Evolutionary conservation across 1,140 invertebrate genomes (phyloP).

Genomic region (Meloidogyne floridensis): DNA sequence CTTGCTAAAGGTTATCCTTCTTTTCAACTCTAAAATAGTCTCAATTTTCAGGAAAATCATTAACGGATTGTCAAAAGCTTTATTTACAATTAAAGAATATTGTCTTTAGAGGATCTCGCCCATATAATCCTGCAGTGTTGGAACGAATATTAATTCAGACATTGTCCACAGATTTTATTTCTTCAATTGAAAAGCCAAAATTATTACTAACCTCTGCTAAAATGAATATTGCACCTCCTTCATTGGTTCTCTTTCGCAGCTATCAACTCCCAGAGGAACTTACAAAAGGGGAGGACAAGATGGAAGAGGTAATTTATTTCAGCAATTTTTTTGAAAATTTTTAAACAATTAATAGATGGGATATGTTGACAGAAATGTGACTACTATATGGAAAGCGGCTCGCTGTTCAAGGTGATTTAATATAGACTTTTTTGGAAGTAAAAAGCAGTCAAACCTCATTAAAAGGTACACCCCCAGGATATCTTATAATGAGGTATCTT

Average conservation of each 20-base stretch:
- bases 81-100: neutral
- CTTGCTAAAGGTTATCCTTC: neutral
- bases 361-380: neutral
- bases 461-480: too few species aligned
- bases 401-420: constrained; percentile 35
- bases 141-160: constrained; percentile 69
- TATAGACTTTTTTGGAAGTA: neutral
- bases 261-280: neutral
- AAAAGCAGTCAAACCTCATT: too few species aligned
- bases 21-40: too few species aligned
- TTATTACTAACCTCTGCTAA: neutral
- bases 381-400: neutral
- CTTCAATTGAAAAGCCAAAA: neutral
- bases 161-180: neutral
- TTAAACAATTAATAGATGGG: neutral
- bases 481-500: too few species aligned
- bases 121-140: neutral
- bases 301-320: neutral
- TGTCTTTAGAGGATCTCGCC: neutral
- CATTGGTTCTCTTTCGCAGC: neutral
- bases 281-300: neutral
- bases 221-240: neutral
- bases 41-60: constrained; percentile 68
- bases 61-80: constrained; percentile 72
- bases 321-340: neutral